Evolutionary conservation across 2,113 vertebrate genomes (phyloP).

Genomic region (Mobula birostris): DNA sequence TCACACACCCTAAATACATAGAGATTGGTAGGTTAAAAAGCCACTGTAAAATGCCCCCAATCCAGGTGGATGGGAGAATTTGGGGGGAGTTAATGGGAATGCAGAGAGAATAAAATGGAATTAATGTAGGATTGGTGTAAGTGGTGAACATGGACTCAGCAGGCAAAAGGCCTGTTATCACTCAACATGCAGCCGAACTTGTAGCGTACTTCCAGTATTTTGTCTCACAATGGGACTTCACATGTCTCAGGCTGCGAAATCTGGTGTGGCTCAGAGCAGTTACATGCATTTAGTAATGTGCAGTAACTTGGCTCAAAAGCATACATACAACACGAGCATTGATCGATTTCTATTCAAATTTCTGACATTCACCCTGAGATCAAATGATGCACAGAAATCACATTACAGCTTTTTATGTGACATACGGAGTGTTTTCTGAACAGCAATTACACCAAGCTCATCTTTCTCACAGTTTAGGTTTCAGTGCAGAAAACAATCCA

Average conservation of each 20-base stretch:
- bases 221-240: background rate
- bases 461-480: background rate
- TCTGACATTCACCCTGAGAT: background rate
- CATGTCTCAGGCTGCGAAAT: background rate
- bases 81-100: no score
- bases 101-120: no score
- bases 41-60: no score
- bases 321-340: background rate
- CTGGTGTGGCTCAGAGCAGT: background rate
- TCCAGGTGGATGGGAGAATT: no score
- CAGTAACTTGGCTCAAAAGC: background rate
- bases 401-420: conserved; percentile 1
- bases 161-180: no score
- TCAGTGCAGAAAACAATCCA: no score
- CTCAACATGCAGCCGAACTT: no score
- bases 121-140: no score
- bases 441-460: background rate
- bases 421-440: background rate
- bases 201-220: no score
- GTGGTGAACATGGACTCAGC: no score
- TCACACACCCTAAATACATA: no score
- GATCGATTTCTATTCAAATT: background rate
- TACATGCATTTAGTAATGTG: background rate
- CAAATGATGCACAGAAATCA: background rate
- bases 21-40: no score